Evolutionary conservation across 2,797 vertebrate species (phyloP).

Genomic region (Phoxinus dragarum): DNA sequence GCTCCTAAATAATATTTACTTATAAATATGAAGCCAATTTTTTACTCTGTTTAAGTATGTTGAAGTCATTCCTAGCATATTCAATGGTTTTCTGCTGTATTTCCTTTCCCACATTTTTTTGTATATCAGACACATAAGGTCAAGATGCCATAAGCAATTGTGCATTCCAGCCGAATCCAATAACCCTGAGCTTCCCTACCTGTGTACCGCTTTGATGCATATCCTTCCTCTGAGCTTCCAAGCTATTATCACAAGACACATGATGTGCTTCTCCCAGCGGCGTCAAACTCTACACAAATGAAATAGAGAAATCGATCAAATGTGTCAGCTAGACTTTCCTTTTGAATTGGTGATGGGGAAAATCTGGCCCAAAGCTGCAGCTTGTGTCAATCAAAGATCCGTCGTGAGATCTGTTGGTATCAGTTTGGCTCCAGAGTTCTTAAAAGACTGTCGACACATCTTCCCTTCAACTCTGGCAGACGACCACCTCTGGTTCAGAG

Average conservation of each 20-base stretch:
- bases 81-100: neutral
- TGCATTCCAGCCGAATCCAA: constrained; percentile 40
- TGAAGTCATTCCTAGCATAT: neutral
- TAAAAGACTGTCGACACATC: constrained; percentile 35
- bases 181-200: constrained; percentile 19
- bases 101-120: neutral
- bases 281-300: constrained; percentile 34
- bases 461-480: constrained; percentile 22
- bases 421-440: constrained; percentile 16
- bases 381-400: constrained; percentile 5
- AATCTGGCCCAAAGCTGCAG: constrained; percentile 22
- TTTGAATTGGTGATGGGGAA: constrained; percentile 29
- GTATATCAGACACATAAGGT: constrained; percentile 50
- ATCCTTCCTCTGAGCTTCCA: constrained; percentile 18
- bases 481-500: constrained; percentile 36
- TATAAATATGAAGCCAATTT: neutral
- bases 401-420: constrained; percentile 24
- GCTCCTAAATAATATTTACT: neutral
- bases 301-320: constrained; percentile 43
- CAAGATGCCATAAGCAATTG: constrained; percentile 45
- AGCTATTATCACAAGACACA: constrained; percentile 30
- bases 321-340: constrained; percentile 32
- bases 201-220: constrained; percentile 23
- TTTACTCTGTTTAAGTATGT: neutral
- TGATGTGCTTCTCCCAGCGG: constrained; percentile 12